Conservation (phyloP, 2,888 invertebrate genomes). For the Tyria jacobaeae region DNA sequence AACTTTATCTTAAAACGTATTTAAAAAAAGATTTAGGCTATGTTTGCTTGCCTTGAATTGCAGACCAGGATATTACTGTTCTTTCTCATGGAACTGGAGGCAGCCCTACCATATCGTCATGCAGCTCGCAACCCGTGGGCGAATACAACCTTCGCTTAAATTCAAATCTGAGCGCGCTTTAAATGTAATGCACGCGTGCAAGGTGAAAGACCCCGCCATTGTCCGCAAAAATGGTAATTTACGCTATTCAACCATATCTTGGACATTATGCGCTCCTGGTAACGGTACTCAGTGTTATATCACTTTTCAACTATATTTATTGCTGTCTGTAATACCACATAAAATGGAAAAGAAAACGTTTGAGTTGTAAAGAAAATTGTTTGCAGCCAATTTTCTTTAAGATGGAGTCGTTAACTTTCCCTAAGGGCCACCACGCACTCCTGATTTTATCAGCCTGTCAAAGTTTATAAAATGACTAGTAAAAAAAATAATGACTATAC, state of each 20-base stretch:
- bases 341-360: neutral
- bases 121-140: slow-evolving; percentile 58
- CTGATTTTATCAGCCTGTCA: no score
- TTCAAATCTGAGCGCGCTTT: slow-evolving; percentile 57
- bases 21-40: no score
- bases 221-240: slow-evolving; percentile 57
- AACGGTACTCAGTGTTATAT: slow-evolving; percentile 43
- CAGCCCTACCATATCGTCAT: slow-evolving; percentile 56
- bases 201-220: slow-evolving; percentile 54
- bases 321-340: neutral
- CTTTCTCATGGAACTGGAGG: no score
- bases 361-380: no score
- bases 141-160: slow-evolving; percentile 58
- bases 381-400: no score
- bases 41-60: no score
- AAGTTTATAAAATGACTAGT: no score
- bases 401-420: no score
- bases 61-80: no score
- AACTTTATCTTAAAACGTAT: no score
- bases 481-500: no score
- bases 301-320: slow-evolving; percentile 24
- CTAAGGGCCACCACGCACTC: no score
- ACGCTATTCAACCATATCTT: slow-evolving; percentile 52
- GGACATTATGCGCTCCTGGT: slow-evolving; percentile 37
- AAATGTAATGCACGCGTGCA: slow-evolving; percentile 57